Base-by-base conservation (phyloP, 2,888 invertebrate genomes). In the Ceramica pisi region DNA sequence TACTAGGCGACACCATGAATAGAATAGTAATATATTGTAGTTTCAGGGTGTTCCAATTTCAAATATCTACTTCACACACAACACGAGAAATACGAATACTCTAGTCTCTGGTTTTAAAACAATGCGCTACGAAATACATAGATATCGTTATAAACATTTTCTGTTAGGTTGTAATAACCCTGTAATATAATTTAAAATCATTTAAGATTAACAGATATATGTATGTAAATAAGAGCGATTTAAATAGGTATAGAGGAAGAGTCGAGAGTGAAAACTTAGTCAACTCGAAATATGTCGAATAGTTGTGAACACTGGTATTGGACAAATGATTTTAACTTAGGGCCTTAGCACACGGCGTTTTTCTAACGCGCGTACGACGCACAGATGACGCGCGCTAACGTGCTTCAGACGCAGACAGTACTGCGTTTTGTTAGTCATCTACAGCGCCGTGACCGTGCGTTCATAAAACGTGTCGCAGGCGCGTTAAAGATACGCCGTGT, bases 201-300 rank as follows among this genome's bases (percentile, higher is more conserved):
- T 44, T 38, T 79, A 79, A 81, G 82, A 71, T 26, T 67, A 61
- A 67, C 44, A 63, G 53, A 14, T 64, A 12, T 66, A 31, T 31
- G 46, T 12, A 21, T 60, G 46, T 63, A 63, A 51, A 67, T 65
- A 61, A 56, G 26, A 64, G 26, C 38, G 41, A 60, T 53, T 41
- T 12, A 38, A 74, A 62, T 61, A 61, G n/a, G 31, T 14, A 48
- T 31, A 21, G n/a, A 16, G 8, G 21, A 46, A 31, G 31, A 14
- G 12, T 66, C 14, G 48, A 48, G 53, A 19, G 46, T 31, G 12
- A 55, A 74, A 48, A 55, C 2, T 48, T 46, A 16, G 14, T 23
- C n/a, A 26, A 74, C 38, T 64, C 38, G 38, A 74, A 74, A 46
- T 63, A 21, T 75, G 46, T 55, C 19, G 7, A 55, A 55, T 21